Percentiles rank a stretch among this genome's conserved stretches.
phyloP scores from a whole-genome alignment of 2,888 invertebrate genomes.

The Serripes groenlandicus region DNA sequence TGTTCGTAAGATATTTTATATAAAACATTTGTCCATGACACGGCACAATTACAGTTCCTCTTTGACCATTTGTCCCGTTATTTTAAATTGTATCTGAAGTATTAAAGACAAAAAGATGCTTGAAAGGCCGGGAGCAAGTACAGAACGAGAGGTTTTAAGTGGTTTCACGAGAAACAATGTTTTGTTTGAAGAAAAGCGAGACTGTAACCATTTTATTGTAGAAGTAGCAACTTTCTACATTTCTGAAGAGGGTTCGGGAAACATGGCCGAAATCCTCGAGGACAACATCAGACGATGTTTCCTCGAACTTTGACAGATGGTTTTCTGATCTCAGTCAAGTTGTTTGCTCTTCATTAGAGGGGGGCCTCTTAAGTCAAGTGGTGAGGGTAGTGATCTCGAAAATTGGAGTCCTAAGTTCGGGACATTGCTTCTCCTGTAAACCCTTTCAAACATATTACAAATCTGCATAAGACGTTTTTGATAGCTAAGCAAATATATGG shows the following conservation, averaged over 20 bases:
- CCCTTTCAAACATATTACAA: too few relatives aligned
- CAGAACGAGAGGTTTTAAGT: conserved; percentile 34
- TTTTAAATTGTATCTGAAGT: conserved; percentile 57
- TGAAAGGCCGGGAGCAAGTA: conserved; percentile 3
- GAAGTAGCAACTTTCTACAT: conserved; percentile 13
- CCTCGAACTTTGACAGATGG: conserved; percentile 26
- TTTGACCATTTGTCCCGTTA: conserved; percentile 60
- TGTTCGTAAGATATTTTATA: too few relatives aligned
- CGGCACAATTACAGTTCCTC: conserved; percentile 51
- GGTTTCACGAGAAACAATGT: conserved; percentile 63
- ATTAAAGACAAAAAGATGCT: conserved; percentile 38
- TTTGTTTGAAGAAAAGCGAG: conserved; percentile 57
- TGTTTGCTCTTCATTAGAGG: conserved; percentile 5
- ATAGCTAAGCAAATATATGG: too few relatives aligned
- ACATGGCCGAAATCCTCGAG: not conserved
- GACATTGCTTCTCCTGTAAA: too few relatives aligned
- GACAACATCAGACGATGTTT: conserved; percentile 7
- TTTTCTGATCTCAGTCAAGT: not conserved
- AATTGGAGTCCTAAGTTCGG: too few relatives aligned
- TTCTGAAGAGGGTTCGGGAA: conserved; percentile 5
- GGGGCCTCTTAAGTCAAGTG: too few relatives aligned
- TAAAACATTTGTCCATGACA: too few relatives aligned
- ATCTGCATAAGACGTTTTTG: too few relatives aligned
- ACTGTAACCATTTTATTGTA: conserved; percentile 12
- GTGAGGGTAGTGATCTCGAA: too few relatives aligned